A percentile compares a stretch with the other conserved stretches of the same genome.
Evolutionary conservation across 2,797 vertebrate genomes (phyloP).

Genomic region (Ctenochaetus hawaiiensis): DNA sequence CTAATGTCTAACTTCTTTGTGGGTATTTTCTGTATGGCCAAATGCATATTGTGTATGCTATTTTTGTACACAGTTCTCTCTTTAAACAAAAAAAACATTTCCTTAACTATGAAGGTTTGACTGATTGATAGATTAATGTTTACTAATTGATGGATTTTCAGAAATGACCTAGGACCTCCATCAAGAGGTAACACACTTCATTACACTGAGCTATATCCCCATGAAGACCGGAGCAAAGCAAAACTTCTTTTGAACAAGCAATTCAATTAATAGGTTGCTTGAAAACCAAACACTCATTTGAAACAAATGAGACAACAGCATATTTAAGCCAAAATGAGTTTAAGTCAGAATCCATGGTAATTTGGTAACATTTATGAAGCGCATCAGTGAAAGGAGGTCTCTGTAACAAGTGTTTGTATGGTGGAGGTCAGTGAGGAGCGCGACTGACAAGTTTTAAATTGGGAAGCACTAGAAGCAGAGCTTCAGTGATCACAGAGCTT

Average conservation of each 20-base stretch:
- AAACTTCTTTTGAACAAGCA: background rate
- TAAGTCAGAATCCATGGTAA: constrained; percentile 6
- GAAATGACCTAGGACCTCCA: background rate
- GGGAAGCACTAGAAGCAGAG: constrained; percentile 53
- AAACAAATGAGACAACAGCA: background rate
- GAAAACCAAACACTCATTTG: background rate
- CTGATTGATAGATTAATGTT: constrained; percentile 5
- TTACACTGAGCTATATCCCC: constrained; percentile 3
- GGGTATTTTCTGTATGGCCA: background rate
- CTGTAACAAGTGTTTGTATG: constrained; percentile 38
- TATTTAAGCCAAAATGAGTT: background rate
- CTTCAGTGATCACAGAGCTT: constrained; percentile 67
- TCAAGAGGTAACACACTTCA: constrained; percentile 13
- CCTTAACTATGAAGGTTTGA: background rate
- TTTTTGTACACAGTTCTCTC: background rate
- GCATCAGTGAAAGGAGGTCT: constrained; percentile 35
- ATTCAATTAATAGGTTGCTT: background rate
- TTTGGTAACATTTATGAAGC: background rate
- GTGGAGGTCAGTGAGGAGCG: constrained; percentile 38
- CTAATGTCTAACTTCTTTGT: background rate
- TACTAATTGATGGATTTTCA: constrained; percentile 15
- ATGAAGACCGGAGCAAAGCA: background rate
- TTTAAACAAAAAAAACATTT: too few relatives aligned
- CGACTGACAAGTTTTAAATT: constrained; percentile 64
- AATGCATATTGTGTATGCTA: background rate